phyloP scores from a whole-genome alignment of 2,113 vertebrate genomes.

The Lethenteron reissneri region DNA sequence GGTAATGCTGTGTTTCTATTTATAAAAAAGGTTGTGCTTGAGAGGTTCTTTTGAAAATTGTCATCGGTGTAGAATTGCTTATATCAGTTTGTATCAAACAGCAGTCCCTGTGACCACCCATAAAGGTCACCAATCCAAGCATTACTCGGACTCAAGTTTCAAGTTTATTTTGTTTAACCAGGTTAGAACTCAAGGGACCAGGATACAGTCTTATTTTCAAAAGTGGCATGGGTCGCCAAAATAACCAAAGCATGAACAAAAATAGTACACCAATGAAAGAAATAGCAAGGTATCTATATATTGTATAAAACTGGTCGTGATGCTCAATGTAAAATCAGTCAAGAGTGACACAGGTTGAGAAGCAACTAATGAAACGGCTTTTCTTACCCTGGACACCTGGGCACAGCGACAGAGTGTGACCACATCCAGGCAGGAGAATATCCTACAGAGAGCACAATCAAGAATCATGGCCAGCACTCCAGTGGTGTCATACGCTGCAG shows the following conservation, averaged over 20 bases:
- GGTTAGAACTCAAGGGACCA: too few relatives aligned
- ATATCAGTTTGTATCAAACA: too few relatives aligned
- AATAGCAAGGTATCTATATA: constrained; percentile 7
- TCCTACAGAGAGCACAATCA: constrained; percentile 32
- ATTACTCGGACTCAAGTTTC: too few relatives aligned
- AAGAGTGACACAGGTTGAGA: neutral
- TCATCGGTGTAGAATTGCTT: too few relatives aligned
- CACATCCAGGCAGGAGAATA: constrained; percentile 92
- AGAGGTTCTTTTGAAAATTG: too few relatives aligned
- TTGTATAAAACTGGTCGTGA: neutral
- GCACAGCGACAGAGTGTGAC: constrained; percentile 79
- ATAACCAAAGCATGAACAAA: neutral
- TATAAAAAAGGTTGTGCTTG: too few relatives aligned
- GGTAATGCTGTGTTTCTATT: too few relatives aligned
- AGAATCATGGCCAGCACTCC: neutral
- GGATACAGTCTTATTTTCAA: neutral
- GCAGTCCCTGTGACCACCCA: too few relatives aligned
- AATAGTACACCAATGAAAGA: neutral
- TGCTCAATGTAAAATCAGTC: neutral
- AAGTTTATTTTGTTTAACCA: too few relatives aligned
- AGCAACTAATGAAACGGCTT: neutral
- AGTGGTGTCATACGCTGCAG: too few relatives aligned
- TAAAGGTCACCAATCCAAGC: too few relatives aligned
- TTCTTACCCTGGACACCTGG: constrained; percentile 75
- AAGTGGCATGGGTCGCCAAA: constrained; percentile 6